A percentile compares a stretch with the other conserved stretches of the same genome.
phyloP scores from a whole-genome alignment of 2,797 vertebrate genomes.

The Lepus oiostolus region DNA sequence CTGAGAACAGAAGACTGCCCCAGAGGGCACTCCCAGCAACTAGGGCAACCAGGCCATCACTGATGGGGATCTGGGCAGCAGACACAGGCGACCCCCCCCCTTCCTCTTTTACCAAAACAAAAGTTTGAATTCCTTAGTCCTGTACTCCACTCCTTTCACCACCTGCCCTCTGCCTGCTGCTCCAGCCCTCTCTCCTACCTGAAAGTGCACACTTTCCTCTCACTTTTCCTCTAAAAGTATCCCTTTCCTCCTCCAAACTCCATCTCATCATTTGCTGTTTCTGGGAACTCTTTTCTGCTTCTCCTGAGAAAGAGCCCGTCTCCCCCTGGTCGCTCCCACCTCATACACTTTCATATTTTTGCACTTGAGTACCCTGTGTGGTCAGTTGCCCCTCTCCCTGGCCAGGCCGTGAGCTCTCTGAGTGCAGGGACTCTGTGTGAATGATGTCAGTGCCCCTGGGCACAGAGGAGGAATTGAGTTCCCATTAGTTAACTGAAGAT shows the following conservation, averaged over 20 bases:
- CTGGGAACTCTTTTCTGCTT: background rate
- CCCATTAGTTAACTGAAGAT: constrained; percentile 21
- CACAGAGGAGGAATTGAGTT: background rate
- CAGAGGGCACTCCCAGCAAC: background rate
- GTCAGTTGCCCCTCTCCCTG: background rate
- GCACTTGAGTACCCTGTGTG: background rate
- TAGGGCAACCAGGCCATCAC: background rate
- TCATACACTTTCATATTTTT: background rate
- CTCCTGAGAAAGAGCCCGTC: background rate
- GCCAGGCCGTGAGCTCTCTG: background rate
- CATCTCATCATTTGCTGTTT: background rate
- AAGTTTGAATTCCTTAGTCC: background rate
- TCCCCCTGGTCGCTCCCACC: background rate
- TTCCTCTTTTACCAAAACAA: background rate
- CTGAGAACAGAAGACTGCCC: background rate
- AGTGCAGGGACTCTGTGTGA: background rate
- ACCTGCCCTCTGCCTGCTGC: background rate
- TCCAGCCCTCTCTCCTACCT: background rate
- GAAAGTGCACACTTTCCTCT: background rate
- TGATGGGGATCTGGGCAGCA: background rate
- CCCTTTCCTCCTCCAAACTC: constrained; percentile 42
- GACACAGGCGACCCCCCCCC: background rate
- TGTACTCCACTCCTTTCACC: background rate
- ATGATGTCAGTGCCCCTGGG: background rate
- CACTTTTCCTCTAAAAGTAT: background rate